phyloP scores from a whole-genome alignment of 2,797 vertebrate species.

The Pseudopleuronectes americanus region DNA sequence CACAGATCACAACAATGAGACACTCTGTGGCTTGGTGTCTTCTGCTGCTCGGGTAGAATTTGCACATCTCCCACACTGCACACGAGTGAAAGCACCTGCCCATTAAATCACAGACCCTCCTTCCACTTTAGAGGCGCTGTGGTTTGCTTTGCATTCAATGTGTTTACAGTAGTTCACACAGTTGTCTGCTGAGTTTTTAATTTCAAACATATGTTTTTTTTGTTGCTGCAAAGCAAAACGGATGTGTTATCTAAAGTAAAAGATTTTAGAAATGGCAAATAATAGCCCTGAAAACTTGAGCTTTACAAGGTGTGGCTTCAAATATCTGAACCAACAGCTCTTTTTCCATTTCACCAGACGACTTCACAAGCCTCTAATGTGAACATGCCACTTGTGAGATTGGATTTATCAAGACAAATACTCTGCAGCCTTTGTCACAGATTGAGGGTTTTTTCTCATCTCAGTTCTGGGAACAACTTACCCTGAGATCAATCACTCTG shows the following conservation, averaged over 20 bases:
- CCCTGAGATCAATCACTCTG: conserved; percentile 97
- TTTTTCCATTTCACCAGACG: background rate
- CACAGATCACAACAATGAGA: conserved; percentile 69
- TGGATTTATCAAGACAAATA: conserved; percentile 22
- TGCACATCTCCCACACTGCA: conserved; percentile 37
- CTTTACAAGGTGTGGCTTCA: background rate
- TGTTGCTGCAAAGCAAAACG: background rate
- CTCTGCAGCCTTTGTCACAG: background rate
- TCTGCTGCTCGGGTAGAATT: conserved; percentile 34
- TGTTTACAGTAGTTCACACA: background rate
- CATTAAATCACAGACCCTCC: conserved; percentile 49
- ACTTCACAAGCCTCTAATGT: conserved; percentile 4
- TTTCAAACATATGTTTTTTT: background rate
- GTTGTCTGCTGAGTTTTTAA: background rate
- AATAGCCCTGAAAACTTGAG: background rate
- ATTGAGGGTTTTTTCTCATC: background rate
- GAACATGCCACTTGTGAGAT: conserved; percentile 10
- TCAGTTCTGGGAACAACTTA: conserved; percentile 73
- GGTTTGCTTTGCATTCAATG: conserved; percentile 23
- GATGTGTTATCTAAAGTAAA: background rate
- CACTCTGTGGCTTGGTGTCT: conserved; percentile 39
- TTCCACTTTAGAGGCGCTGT: conserved; percentile 9
- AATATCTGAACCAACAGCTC: conserved; percentile 6
- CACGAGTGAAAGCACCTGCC: conserved; percentile 9
- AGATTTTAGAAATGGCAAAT: background rate